A percentile compares a stretch with the other conserved stretches of the same genome.
Evolutionary conservation across 2,888 invertebrate species (phyloP).

Genomic region (Loripinus fragilis): DNA sequence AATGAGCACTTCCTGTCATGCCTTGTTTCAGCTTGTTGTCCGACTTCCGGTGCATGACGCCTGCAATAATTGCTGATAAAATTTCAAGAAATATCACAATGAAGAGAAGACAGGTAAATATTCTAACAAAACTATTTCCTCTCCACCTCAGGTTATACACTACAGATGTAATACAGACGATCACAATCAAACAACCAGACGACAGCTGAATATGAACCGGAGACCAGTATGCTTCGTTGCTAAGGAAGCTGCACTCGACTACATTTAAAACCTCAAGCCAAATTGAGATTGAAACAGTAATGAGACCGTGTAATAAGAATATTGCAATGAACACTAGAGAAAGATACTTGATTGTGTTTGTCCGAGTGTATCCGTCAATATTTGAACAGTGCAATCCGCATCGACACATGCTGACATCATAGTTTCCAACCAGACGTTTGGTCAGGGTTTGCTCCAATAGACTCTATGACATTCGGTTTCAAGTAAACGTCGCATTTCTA

Average conservation of each 20-base stretch:
- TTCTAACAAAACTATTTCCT: not conserved
- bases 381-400: not conserved
- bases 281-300: not conserved
- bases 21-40: not conserved
- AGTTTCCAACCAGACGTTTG: too few relatives aligned
- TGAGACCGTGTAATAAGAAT: not conserved
- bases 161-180: not conserved
- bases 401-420: not conserved
- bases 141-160: not conserved
- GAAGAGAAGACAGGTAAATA: not conserved
- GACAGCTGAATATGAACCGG: constrained; percentile 11
- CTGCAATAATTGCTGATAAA: not conserved
- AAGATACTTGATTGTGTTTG: not conserved
- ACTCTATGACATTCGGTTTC: too few relatives aligned
- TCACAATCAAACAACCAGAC: constrained; percentile 4
- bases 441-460: too few relatives aligned
- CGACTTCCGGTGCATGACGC: not conserved
- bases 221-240: not conserved
- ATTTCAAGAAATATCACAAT: constrained; percentile 3
- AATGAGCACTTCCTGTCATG: not conserved
- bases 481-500: too few relatives aligned
- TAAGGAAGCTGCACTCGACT: not conserved
- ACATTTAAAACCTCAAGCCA: constrained; percentile 8
- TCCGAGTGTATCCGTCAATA: not conserved
- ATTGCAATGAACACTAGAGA: not conserved